phyloP scores from a whole-genome alignment of 2,113 vertebrate genomes.

The Aleadryas rufinucha region DNA sequence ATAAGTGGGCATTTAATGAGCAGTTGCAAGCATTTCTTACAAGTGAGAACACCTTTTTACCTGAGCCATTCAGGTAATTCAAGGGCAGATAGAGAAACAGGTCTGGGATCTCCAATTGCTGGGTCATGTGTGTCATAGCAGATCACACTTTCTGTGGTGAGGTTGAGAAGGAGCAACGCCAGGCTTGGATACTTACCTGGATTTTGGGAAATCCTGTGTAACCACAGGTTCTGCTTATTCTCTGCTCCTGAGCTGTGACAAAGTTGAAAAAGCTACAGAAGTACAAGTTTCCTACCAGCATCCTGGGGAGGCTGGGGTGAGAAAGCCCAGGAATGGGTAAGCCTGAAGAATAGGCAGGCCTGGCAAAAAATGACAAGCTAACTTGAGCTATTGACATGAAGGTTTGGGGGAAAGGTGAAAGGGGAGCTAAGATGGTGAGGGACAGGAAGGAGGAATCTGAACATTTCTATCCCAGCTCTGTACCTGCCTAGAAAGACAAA shows the following conservation, averaged over 20 bases:
- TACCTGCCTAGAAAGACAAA: background rate
- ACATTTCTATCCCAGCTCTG: background rate
- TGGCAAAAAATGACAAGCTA: background rate
- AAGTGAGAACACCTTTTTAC: background rate
- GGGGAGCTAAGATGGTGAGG: background rate
- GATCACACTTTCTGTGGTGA: background rate
- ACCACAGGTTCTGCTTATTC: background rate
- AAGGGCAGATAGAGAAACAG: background rate
- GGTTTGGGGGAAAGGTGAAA: background rate
- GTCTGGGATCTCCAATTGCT: background rate
- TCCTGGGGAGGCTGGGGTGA: background rate
- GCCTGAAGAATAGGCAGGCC: background rate
- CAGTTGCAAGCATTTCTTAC: background rate
- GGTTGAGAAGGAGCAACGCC: background rate
- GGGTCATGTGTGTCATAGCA: background rate
- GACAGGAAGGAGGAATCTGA: background rate
- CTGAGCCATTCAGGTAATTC: background rate
- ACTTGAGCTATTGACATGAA: background rate
- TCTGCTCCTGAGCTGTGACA: background rate
- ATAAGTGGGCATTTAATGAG: background rate
- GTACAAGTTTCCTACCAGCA: background rate
- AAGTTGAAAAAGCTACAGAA: background rate
- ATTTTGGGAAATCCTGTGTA: background rate
- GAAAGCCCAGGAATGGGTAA: background rate
- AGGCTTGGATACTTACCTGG: background rate